Conservation (phyloP, 2,888 invertebrate genomes). For the Neoascia interrupta region DNA sequence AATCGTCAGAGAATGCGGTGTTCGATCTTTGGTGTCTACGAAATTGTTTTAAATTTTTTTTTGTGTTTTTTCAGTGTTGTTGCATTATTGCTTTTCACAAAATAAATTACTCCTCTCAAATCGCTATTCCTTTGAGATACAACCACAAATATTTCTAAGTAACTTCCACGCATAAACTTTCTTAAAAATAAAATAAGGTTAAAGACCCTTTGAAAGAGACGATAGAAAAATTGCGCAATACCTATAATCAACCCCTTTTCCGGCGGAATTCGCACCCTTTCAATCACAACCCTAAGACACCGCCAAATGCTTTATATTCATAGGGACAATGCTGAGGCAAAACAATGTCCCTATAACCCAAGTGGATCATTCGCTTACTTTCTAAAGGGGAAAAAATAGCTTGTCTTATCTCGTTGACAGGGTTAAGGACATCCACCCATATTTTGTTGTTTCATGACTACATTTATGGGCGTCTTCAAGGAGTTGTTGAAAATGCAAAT, state of each 20-base stretch:
- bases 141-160: too few relatives aligned
- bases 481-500: slow-evolving; percentile 68
- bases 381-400: slow-evolving; percentile 43
- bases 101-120: too few relatives aligned
- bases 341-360: slow-evolving; percentile 16
- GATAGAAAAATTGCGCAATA: not conserved
- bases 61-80: not conserved
- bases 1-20: too few relatives aligned
- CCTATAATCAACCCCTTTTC: too few relatives aligned
- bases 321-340: slow-evolving; percentile 36
- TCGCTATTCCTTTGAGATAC: too few relatives aligned
- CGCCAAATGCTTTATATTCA: slow-evolving; percentile 58
- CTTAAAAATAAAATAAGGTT: slow-evolving; percentile 32
- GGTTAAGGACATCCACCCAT: slow-evolving; percentile 62
- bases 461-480: slow-evolving; percentile 65
- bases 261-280: slow-evolving; percentile 49
- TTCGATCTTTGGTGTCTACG: too few relatives aligned
- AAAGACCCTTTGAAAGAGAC: slow-evolving; percentile 20
- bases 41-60: too few relatives aligned
- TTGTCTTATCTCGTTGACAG: slow-evolving; percentile 61
- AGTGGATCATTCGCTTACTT: slow-evolving; percentile 16
- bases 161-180: too few relatives aligned
- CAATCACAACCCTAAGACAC: slow-evolving; percentile 26
- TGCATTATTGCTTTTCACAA: not conserved
- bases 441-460: slow-evolving; percentile 49